Conservation (phyloP, 1,140 invertebrate species). For the Drosophila subpulchrella region DNA sequence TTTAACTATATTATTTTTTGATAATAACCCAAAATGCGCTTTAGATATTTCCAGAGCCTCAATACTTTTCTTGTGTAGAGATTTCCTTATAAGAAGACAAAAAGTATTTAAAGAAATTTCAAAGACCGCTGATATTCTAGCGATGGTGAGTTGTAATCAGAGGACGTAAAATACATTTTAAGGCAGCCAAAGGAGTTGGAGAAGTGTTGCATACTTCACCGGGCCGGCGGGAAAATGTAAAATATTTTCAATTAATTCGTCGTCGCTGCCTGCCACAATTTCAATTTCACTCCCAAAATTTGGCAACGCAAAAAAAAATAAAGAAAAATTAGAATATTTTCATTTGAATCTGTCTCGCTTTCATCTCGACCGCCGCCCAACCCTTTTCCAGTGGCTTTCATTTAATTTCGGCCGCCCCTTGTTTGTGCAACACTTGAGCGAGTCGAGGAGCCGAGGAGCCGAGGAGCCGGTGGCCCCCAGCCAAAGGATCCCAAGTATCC, state of each 20-base stretch:
- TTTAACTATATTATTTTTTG: too few species aligned
- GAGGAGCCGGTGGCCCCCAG: constrained; percentile 15
- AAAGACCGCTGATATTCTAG: too few species aligned
- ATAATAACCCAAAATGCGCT: too few species aligned
- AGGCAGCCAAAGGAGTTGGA: neutral
- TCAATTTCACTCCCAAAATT: constrained; percentile 64
- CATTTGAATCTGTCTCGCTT: constrained; percentile 53
- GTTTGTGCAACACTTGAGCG: constrained; percentile 76
- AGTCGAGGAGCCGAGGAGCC: constrained; percentile 15
- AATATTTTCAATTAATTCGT: constrained; percentile 81
- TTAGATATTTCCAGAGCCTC: too few species aligned
- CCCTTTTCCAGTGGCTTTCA: constrained; percentile 64
- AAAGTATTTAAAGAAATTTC: too few species aligned
- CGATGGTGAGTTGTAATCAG: neutral
- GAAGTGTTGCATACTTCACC: constrained; percentile 47
- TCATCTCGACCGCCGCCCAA: constrained; percentile 38
- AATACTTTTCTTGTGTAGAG: too few species aligned
- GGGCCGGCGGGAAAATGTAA: constrained; percentile 62
- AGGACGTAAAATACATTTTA: neutral
- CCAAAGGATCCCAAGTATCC: constrained; percentile 2
- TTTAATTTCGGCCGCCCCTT: constrained; percentile 71
- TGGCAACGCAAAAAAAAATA: constrained; percentile 1
- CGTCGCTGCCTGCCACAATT: constrained; percentile 43
- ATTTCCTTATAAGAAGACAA: too few species aligned
- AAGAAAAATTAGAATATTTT: constrained; percentile 58